Evolutionary conservation across 2,888 invertebrate genomes (phyloP).

Genomic region (Phragmatobia fuliginosa): DNA sequence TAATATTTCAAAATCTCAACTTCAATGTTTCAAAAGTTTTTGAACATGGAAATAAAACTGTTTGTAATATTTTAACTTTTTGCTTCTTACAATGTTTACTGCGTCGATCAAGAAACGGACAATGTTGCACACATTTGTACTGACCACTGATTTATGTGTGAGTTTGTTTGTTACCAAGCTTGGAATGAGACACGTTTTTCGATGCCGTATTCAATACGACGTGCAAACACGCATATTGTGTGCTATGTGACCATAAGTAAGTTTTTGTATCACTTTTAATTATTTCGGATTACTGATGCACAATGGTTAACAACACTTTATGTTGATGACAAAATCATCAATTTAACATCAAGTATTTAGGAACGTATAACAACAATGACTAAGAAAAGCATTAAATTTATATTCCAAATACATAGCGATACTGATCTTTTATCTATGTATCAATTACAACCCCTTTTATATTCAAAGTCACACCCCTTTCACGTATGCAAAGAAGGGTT

Average conservation of each 20-base stretch:
- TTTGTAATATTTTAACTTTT: background rate
- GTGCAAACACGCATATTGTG: background rate
- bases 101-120: background rate
- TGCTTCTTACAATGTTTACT: background rate
- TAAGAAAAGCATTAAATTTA: background rate
- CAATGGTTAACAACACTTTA: background rate
- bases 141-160: background rate
- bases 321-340: background rate
- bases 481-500: constrained; percentile 24
- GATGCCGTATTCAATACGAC: background rate
- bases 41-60: background rate
- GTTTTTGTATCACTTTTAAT: background rate
- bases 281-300: background rate
- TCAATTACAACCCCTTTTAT: constrained; percentile 20
- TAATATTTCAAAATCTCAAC: background rate
- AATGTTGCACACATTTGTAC: background rate
- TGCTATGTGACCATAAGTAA: background rate
- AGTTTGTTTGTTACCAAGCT: background rate
- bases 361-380: background rate
- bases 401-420: background rate
- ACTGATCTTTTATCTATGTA: background rate
- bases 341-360: background rate
- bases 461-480: constrained; percentile 25
- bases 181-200: background rate
- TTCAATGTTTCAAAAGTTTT: background rate